phyloP scores from a whole-genome alignment of 1,140 invertebrate genomes.

The Panonychus citri region DNA sequence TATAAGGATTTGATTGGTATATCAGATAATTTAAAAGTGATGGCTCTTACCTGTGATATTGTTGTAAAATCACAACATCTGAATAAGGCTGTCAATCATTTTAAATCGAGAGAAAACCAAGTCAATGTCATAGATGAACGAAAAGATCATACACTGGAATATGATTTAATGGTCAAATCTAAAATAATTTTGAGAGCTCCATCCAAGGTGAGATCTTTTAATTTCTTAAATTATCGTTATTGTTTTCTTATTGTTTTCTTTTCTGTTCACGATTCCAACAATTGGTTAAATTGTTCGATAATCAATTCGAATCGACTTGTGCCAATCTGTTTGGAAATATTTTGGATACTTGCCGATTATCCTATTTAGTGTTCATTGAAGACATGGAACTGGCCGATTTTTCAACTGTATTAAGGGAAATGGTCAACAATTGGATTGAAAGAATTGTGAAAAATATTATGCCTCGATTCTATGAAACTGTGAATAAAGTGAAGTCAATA shows the following conservation, averaged over 20 bases:
- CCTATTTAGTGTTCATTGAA: neutral
- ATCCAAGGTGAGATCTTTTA: neutral
- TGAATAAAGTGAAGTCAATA: no score
- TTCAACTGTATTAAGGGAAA: neutral
- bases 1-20: neutral
- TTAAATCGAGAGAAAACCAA: neutral
- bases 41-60: neutral
- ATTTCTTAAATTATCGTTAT: neutral
- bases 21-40: neutral
- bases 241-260: neutral
- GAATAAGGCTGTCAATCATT: neutral
- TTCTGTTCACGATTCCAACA: neutral
- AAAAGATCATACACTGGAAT: neutral
- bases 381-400: neutral
- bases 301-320: neutral
- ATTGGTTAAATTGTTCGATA: neutral
- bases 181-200: neutral
- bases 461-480: neutral
- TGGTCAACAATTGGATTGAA: neutral
- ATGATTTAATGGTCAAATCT: neutral
- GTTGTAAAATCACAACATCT: neutral
- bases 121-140: no score
- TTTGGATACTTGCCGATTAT: neutral
- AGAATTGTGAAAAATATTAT: neutral
- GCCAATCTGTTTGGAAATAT: neutral